A percentile compares a stretch with the other conserved stretches of the same genome.
phyloP scores from a whole-genome alignment of 1,140 invertebrate species.

The Adelges cooleyi region DNA sequence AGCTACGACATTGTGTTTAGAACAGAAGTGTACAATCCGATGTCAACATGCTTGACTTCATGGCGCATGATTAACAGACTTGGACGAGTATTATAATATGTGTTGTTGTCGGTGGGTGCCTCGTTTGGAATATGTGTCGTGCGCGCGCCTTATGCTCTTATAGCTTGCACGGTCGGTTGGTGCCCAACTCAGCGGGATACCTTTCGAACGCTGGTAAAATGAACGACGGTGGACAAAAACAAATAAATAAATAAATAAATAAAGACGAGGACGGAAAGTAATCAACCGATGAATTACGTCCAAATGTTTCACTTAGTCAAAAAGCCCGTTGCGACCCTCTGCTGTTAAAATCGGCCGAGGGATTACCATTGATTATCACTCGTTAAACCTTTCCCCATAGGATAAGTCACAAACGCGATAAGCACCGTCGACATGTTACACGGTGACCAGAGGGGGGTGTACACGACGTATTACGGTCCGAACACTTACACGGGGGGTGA shows the following conservation, averaged over 20 bases:
- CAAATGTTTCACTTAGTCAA: slow-evolving; percentile 25
- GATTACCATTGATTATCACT: slow-evolving; percentile 28
- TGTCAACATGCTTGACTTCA: too few relatives aligned
- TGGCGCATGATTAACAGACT: too few relatives aligned
- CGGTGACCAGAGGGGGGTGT: not conserved
- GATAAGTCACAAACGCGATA: slow-evolving; percentile 22
- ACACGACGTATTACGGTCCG: not conserved
- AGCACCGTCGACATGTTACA: slow-evolving; percentile 2
- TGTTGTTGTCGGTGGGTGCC: too few relatives aligned
- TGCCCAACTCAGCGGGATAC: too few relatives aligned
- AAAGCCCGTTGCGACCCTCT: not conserved
- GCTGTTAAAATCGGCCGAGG: slow-evolving; percentile 25
- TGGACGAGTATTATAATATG: too few relatives aligned
- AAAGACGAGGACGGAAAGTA: not conserved
- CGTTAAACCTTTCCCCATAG: slow-evolving; percentile 26
- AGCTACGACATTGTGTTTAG: too few relatives aligned
- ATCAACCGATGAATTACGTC: slow-evolving; percentile 26
- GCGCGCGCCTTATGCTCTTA: too few relatives aligned
- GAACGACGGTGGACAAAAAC: not conserved
- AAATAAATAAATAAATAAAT: too few relatives aligned
- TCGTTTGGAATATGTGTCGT: too few relatives aligned
- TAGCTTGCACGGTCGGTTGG: too few relatives aligned
- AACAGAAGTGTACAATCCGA: too few relatives aligned
- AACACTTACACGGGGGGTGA: slow-evolving; percentile 16
- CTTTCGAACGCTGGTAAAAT: slow-evolving; percentile 46